These are phyloP conservation scores for Typhlichthys subterraneus DNA, from an alignment of 2,797 vertebrate species.

Conservation along the genomic window DNA sequence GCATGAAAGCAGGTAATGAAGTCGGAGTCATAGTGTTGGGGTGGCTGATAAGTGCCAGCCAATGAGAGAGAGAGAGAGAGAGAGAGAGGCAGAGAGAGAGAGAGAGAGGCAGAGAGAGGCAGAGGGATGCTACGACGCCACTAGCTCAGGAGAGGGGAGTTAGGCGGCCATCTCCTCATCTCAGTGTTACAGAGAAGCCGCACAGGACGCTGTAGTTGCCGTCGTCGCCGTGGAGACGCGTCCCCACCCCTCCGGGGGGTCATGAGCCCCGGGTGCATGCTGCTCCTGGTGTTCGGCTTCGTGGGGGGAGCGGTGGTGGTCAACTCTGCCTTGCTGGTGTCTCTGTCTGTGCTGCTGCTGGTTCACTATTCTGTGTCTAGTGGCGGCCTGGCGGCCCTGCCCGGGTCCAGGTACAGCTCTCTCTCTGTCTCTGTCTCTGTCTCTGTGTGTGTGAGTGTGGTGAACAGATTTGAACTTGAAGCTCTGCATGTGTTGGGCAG, in stretches of 20 bases:
- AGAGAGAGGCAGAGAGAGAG: slow-evolving; percentile 26
- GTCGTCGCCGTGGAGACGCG: not conserved
- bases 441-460: no score
- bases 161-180: not conserved
- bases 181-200: slow-evolving; percentile 23
- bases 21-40: no score
- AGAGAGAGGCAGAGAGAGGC: slow-evolving; percentile 27
- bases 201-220: no score
- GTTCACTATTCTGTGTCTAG: slow-evolving; percentile 97
- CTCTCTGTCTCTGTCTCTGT: no score
- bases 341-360: slow-evolving; percentile 95
- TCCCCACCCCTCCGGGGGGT: slow-evolving; percentile 65
- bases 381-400: slow-evolving; percentile 80
- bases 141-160: slow-evolving; percentile 8
- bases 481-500: not conserved
- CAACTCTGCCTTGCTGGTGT: slow-evolving; percentile 97
- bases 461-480: not conserved
- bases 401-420: slow-evolving; percentile 88
- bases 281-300: slow-evolving; percentile 99
- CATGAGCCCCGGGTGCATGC: slow-evolving; percentile 99
- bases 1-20: no score
- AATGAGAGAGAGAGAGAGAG: slow-evolving; percentile 33
- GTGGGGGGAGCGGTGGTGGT: slow-evolving; percentile 98
- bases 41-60: no score
- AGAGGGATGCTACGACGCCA: slow-evolving; percentile 16